Evolutionary conservation across 2,888 invertebrate genomes (phyloP).

Genomic region (Argynnis bischoffii): DNA sequence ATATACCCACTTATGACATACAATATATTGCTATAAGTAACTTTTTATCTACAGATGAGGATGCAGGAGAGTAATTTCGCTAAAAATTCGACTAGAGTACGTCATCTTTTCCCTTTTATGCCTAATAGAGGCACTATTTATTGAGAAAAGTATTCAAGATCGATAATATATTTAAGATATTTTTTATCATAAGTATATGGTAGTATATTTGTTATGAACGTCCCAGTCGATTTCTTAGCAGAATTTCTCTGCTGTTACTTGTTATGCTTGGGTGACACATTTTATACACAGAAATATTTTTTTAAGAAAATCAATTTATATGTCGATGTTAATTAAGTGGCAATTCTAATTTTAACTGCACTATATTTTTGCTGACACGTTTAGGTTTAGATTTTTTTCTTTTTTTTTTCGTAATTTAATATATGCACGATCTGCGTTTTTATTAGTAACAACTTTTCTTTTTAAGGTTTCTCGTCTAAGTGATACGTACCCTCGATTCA

Average conservation of each 20-base stretch:
- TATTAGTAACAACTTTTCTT: constrained; percentile 67
- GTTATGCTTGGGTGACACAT: constrained; percentile 78
- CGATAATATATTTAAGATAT: constrained; percentile 24
- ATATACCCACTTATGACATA: constrained; percentile 75
- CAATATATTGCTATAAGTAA: constrained; percentile 76
- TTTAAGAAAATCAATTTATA: constrained; percentile 77
- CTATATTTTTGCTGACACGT: constrained; percentile 82
- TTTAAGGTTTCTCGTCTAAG: constrained; percentile 57
- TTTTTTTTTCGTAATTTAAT: constrained; percentile 74
- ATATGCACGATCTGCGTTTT: constrained; percentile 81
- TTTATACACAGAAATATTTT: constrained; percentile 82
- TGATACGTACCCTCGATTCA: constrained; percentile 54
- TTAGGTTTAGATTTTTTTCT: constrained; percentile 70
- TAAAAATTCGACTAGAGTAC: constrained; percentile 43
- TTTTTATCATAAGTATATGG: constrained; percentile 22
- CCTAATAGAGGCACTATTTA: constrained; percentile 28
- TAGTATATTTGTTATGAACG: constrained; percentile 29
- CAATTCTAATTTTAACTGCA: constrained; percentile 79
- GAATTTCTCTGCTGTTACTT: constrained; percentile 59
- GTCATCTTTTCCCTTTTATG: constrained; percentile 25
- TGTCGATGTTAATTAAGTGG: constrained; percentile 79
- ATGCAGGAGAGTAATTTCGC: constrained; percentile 58
- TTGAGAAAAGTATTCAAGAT: constrained; percentile 21
- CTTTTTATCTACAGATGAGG: constrained; percentile 75
- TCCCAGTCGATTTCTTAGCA: constrained; percentile 49